phyloP scores from a whole-genome alignment of 2,113 vertebrate species.

The Salvelinus sp. region DNA sequence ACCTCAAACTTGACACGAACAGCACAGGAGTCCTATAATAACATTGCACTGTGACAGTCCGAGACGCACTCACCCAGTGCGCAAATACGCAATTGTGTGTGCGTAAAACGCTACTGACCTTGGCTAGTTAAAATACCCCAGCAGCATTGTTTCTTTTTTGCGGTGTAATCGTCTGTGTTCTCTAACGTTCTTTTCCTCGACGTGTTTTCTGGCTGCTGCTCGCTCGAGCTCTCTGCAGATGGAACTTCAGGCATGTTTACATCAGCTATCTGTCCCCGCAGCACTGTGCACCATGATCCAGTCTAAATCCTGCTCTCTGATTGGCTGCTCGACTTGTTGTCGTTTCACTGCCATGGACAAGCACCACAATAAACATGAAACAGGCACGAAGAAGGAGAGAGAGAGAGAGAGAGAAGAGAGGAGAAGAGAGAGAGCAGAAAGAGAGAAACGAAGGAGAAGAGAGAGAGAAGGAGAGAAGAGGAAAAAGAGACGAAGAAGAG shows the following conservation, averaged over 20 bases:
- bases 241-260: conserved; percentile 73
- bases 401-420: too few species aligned
- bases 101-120: conserved; percentile 79
- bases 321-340: conserved; percentile 49
- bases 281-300: conserved; percentile 23
- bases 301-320: background rate
- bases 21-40: background rate
- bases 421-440: too few species aligned
- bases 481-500: too few species aligned
- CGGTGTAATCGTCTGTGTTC: conserved; percentile 62
- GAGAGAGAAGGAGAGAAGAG: too few species aligned
- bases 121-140: conserved; percentile 95
- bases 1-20: background rate
- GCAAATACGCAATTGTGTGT: background rate
- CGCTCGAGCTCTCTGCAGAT: conserved; percentile 56
- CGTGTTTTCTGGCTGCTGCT: conserved; percentile 38
- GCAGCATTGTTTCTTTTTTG: conserved; percentile 76
- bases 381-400: conserved; percentile 41
- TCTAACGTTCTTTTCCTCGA: conserved; percentile 72
- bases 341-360: conserved; percentile 2
- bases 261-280: conserved; percentile 40
- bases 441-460: too few species aligned
- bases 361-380: conserved; percentile 27
- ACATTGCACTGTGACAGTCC: background rate
- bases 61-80: background rate